Evolutionary conservation across 92 coral and sea anemone species (phyloP), one percentile per base, ranked within the genome.

Genomic region (Blastomussa wellsi): DNA sequence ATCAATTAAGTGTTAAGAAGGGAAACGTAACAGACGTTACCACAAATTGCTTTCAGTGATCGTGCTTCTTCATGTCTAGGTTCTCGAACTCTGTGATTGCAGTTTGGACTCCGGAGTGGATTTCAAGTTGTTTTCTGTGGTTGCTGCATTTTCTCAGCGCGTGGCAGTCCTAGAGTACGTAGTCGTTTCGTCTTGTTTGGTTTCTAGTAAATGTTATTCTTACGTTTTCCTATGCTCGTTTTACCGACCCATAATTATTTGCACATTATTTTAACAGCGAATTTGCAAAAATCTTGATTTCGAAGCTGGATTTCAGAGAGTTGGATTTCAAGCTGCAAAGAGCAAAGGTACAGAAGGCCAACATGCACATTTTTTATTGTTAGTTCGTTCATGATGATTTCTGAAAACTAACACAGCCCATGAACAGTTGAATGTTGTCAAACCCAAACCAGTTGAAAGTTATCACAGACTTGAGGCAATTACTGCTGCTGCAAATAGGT

Each of bases 91-190:
- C 55, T 96, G 98, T 76, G 98, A 96, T 87, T 94, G 98, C 83
- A 93, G 94, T 67, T 86, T 89, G 28, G 98, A 94, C 20, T 78
- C 95, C 53, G 98, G 98, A 74, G 98, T 90, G 32, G 96, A 93
- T 81, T 82, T 96, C 86, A 95, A 95, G 90, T 90, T 94, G 72
- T 96, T 96, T 79, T 94, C 98, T 14, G 98, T 96, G 24, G 88
- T 96, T 38, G 96, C 98, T 69, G 98, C 98, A 32, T 90, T 96
- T 71, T 96, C 98, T 31, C 95, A 95, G 78, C 91, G 96, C 55
- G 90, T 96, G 33, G 98, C 98, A 55, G 96, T 97, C 22, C 67
- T 96, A 33, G 95, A 96, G 99, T 96, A 90, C 77, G 98, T 51
- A 52, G 44, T 38, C 6, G 28, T 79, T 84, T 24, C 42, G 1